Evolutionary conservation across 2,113 vertebrate species (phyloP).

Genomic region (Tonatia bakeri): DNA sequence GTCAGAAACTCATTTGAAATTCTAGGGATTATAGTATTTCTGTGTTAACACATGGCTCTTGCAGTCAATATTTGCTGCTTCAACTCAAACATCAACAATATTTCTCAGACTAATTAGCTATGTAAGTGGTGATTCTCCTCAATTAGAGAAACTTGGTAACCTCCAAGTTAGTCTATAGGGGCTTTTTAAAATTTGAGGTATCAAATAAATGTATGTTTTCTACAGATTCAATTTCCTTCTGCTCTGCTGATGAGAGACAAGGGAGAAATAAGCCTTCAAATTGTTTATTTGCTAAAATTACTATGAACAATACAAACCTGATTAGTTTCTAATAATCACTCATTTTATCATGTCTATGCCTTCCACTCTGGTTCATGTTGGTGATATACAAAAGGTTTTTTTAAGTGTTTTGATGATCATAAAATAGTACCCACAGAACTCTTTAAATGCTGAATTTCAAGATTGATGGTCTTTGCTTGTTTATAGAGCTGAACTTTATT

Average conservation of each 20-base stretch:
- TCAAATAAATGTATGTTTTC: constrained; percentile 63
- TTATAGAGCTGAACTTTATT: neutral
- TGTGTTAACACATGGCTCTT: neutral
- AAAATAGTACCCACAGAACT: neutral
- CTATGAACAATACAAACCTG: constrained; percentile 46
- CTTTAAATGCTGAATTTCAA: constrained; percentile 14
- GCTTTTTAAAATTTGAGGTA: constrained; percentile 66
- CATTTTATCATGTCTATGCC: neutral
- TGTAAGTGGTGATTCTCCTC: constrained; percentile 53
- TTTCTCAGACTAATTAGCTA: constrained; percentile 76
- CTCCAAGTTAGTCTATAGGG: constrained; percentile 62
- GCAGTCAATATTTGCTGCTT: neutral
- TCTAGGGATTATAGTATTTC: neutral
- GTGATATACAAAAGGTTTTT: neutral
- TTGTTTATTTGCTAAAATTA: constrained; percentile 57
- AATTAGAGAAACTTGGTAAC: constrained; percentile 70
- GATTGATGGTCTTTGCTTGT: neutral
- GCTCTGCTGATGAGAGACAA: constrained; percentile 51
- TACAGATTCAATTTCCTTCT: constrained; percentile 59
- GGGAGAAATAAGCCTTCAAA: constrained; percentile 56
- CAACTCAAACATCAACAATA: constrained; percentile 53
- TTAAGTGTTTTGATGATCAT: neutral
- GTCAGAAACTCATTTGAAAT: neutral
- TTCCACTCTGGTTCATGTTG: neutral
- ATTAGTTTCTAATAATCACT: constrained; percentile 52